These are phyloP conservation scores for Pipistrellus kuhlii DNA, from an alignment of 2,797 vertebrate genomes.

Conservation along the genomic window DNA sequence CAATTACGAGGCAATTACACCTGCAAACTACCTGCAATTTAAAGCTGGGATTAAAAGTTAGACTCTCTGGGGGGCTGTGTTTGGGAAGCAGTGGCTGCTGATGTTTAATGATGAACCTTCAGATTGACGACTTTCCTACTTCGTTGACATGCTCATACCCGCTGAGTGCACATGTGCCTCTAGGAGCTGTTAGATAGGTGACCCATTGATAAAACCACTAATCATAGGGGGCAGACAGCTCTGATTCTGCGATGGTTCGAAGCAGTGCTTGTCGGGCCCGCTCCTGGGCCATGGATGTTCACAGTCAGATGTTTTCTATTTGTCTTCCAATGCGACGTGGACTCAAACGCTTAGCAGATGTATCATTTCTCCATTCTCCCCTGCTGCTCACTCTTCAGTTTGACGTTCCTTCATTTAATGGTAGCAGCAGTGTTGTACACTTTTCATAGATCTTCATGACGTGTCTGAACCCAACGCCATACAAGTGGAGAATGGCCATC, in stretches of 20 bases:
- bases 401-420: slow-evolving; percentile 69
- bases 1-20: slow-evolving; percentile 60
- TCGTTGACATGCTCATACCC: not conserved
- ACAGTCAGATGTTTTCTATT: slow-evolving; percentile 42
- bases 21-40: slow-evolving; percentile 9
- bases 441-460: slow-evolving; percentile 58
- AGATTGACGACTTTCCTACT: not conserved
- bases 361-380: slow-evolving; percentile 38
- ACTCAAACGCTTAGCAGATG: slow-evolving; percentile 47
- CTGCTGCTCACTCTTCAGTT: slow-evolving; percentile 54
- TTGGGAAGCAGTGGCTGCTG: not conserved
- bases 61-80: not conserved
- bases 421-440: slow-evolving; percentile 12
- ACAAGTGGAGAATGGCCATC: not conserved
- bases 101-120: not conserved
- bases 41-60: slow-evolving; percentile 25
- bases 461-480: not conserved
- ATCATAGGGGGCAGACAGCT: not conserved
- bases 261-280: not conserved
- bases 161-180: slow-evolving; percentile 19
- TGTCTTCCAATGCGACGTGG: slow-evolving; percentile 43
- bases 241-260: not conserved
- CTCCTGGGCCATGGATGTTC: not conserved
- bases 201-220: not conserved
- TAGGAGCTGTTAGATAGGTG: not conserved